Base-by-base conservation (phyloP, 2,797 vertebrate genomes). In the Syndactyla subalaris region DNA sequence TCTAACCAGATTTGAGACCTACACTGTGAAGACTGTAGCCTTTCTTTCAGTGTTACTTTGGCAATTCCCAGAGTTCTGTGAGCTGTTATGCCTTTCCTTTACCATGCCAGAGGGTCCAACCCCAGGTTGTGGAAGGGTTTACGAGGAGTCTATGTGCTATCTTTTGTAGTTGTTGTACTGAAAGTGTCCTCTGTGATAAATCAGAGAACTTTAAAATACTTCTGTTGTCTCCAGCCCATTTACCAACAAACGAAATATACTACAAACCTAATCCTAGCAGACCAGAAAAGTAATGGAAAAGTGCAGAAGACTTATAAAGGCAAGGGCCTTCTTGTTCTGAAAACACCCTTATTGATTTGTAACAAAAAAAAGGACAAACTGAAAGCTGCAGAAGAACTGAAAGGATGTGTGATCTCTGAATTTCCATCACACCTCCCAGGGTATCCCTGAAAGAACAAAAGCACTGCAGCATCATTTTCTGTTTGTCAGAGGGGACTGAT, bases 51-150 rank as follows among this genome's bases (percentile, higher is more conserved):
- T 27, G 12, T 30, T 34, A 46, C 45, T 94, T 57, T 72, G 34
- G 19, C 22, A 70, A 7, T 52, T 19, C 16, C 12, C 8, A 22
- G 24, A 5, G 9, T 59, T 27, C 27, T 61, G 32, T 30, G 52
- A 77, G 17, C 9, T 74, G 26, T 30, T 59, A 12, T 20, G 58
- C 18, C 4, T 85, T 89, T 85, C 54, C 63, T 61, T 4, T 46
- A 59, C n/a, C 7, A 30, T 0, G 0, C 16, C 0, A 0, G 51
- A 65, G 7, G 17, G 59, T 86, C n/a, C 39, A 80, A 2, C 2
- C 8, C 7, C 29, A 32, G 19, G 0, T 21, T 54, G 24, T 1
- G 6, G 13, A 17, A 72, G 13, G 2, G 5, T 62, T 71, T 95
- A 22, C 0, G 1, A 72, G 36, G 15, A 58, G 3, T 3, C 29